These are phyloP conservation scores for Trinorchestia longiramus DNA, from an alignment of 1,140 invertebrate genomes.

Conservation along the genomic window DNA sequence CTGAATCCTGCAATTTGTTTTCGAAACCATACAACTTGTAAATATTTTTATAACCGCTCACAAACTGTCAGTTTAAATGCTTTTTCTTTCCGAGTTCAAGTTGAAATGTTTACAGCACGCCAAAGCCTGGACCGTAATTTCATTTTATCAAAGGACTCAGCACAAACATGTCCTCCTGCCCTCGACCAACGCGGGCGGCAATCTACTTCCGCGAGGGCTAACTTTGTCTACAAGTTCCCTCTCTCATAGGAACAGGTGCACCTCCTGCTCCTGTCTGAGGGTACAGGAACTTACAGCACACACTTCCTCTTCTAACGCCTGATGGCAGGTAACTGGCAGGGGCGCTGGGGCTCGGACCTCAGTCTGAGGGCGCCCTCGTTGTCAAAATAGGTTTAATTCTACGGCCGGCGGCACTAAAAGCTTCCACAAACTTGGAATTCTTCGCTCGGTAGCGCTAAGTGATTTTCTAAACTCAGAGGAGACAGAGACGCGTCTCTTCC, in stretches of 20 bases:
- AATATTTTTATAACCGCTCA: neutral
- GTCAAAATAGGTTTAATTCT: conserved; percentile 3
- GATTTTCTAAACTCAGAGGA: neutral
- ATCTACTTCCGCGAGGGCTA: neutral
- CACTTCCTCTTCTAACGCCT: neutral
- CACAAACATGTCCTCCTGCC: neutral
- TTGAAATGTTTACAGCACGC: neutral
- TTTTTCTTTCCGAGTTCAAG: neutral
- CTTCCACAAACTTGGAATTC: conserved; percentile 9
- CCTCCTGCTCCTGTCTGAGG: neutral
- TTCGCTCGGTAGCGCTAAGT: conserved; percentile 3
- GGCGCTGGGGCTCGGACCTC: neutral
- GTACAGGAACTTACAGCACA: neutral
- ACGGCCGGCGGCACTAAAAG: neutral
- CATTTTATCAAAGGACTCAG: neutral
- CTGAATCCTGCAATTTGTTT: neutral
- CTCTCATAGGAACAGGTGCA: neutral
- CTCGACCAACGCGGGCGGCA: conserved; percentile 4
- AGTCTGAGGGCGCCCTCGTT: neutral
- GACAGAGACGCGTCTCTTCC: neutral
- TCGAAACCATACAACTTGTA: neutral
- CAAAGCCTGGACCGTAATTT: neutral
- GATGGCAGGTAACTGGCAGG: neutral
- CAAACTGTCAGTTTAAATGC: neutral
- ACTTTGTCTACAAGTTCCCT: conserved; percentile 12